Evolutionary conservation across 2,888 invertebrate species (phyloP), one percentile per base, ranked within the genome.

Genomic region (Caenorhabditis parvicauda): DNA sequence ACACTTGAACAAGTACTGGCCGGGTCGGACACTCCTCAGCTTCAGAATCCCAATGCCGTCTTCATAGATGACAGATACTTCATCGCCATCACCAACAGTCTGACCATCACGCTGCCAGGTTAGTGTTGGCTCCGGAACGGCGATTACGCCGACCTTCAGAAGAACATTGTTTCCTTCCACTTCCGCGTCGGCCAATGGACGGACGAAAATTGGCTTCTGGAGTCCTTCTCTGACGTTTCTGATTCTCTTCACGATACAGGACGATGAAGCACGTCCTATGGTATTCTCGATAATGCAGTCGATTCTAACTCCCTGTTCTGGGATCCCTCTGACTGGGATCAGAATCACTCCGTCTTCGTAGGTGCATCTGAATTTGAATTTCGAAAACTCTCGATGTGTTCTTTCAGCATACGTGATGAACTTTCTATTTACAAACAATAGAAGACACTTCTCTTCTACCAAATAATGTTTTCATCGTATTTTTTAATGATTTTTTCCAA

Each of bases 41-140:
- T 58, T 50, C 14, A 72, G 45, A 37, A 72, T 59, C 9, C 65
- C 65, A 21, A 69, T 64, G 2, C 72, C 72, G 54, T 72, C 69
- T 42, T 72, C 72, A 37, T 46, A 67, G 14, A 64, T 59, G 12
- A 58, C 42, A n/a, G 24, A 43, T 24, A n/a, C 51, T 21, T 25
- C 50, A 39, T 17, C 48, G 24, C 50, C 65, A 19, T 70, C 67
- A 25, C 67, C 66, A 32, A 72, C 56, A 19, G 42, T 50, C 6
- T 21, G 28, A 9, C 59, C 66, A 54, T 66, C 59, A 25, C 61
- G 60, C 14, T 46, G 35, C 74, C 70, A 74, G 62, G 65, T 74
- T 75, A 82, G 69, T 70, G 69, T 28, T 7, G 72, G 69, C 28
- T 69, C 60, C 3, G 83, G 83, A n/a, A 67, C 67, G 2, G 83